Percentiles rank a stretch among this genome's conserved stretches.
Evolutionary conservation across 2,888 invertebrate species (phyloP).

Genomic region (Pherbina coryleti): DNA sequence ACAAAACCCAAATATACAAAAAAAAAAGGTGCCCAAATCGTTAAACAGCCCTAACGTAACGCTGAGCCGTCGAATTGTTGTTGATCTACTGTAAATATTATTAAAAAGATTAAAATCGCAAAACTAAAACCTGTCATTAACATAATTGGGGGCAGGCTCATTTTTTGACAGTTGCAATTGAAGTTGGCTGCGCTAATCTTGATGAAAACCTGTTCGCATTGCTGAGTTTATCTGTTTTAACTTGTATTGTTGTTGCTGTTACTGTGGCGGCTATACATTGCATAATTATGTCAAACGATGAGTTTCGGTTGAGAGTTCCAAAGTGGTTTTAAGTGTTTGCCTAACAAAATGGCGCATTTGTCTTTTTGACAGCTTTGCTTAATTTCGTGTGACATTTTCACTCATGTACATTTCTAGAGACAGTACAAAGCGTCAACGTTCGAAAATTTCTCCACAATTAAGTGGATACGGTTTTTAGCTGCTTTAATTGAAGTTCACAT

Average conservation of each 20-base stretch:
- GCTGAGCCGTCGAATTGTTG: conserved; percentile 43
- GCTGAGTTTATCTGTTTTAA: conserved; percentile 26
- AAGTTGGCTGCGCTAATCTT: conserved; percentile 26
- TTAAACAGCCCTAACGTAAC: neutral
- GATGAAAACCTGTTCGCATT: conserved; percentile 29
- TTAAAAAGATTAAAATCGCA: conserved; percentile 59
- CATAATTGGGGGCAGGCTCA: conserved; percentile 24
- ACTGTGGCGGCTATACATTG: neutral
- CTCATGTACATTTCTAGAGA: neutral
- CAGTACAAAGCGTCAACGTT: neutral
- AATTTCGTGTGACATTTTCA: conserved; percentile 21
- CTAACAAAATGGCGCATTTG: conserved; percentile 35
- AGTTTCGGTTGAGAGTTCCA: conserved; percentile 2
- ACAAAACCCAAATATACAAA: neutral
- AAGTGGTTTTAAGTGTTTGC: conserved; percentile 15
- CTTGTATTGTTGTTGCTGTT: conserved; percentile 6
- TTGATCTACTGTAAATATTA: conserved; percentile 64
- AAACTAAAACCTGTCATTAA: conserved; percentile 57
- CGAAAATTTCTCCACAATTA: conserved; percentile 19
- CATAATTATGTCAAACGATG: conserved; percentile 28
- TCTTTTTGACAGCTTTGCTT: conserved; percentile 25
- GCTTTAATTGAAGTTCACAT: conserved; percentile 19
- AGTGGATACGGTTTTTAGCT: conserved; percentile 18
- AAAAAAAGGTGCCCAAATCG: neutral
- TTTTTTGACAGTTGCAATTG: conserved; percentile 18